Conservation (phyloP, 1,140 invertebrate genomes). For the Drosophila ananassae region DNA sequence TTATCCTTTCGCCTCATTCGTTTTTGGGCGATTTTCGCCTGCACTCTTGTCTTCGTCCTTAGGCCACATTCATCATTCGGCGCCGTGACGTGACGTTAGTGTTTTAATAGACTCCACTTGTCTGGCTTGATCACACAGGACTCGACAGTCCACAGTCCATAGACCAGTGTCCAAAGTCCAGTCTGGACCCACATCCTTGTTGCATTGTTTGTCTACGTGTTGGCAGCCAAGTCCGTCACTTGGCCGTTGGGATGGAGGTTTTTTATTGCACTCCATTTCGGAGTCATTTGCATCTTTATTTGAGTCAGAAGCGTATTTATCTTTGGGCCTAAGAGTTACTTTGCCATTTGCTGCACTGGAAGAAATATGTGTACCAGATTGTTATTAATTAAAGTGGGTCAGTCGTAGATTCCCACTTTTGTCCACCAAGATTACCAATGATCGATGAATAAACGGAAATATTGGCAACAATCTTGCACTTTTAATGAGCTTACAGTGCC, state of each 20-base stretch:
- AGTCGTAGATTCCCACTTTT: slow-evolving; percentile 18
- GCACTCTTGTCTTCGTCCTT: slow-evolving; percentile 65
- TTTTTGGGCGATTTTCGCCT: slow-evolving; percentile 60
- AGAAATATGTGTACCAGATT: not conserved
- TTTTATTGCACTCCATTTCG: slow-evolving; percentile 37
- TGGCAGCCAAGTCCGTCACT: slow-evolving; percentile 49
- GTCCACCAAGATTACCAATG: not conserved
- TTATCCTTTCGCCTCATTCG: slow-evolving; percentile 9
- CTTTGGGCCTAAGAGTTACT: slow-evolving; percentile 8
- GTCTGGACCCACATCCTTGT: slow-evolving; percentile 20
- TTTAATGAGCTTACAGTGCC: slow-evolving; percentile 63
- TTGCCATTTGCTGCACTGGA: not conserved
- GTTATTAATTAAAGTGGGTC: not conserved
- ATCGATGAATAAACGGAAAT: slow-evolving; percentile 28
- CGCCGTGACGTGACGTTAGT: slow-evolving; percentile 74
- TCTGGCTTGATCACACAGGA: slow-evolving; percentile 70
- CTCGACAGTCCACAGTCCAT: slow-evolving; percentile 9
- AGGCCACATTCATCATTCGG: slow-evolving; percentile 75
- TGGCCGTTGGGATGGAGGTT: slow-evolving; percentile 9
- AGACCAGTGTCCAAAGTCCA: not conserved
- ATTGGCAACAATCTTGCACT: slow-evolving; percentile 38
- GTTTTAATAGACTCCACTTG: slow-evolving; percentile 82
- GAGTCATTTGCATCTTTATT: slow-evolving; percentile 77
- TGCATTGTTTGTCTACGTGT: slow-evolving; percentile 59
- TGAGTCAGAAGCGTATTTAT: slow-evolving; percentile 39